phyloP scores from a whole-genome alignment of 2,888 invertebrate species.

The Boloria selene region DNA sequence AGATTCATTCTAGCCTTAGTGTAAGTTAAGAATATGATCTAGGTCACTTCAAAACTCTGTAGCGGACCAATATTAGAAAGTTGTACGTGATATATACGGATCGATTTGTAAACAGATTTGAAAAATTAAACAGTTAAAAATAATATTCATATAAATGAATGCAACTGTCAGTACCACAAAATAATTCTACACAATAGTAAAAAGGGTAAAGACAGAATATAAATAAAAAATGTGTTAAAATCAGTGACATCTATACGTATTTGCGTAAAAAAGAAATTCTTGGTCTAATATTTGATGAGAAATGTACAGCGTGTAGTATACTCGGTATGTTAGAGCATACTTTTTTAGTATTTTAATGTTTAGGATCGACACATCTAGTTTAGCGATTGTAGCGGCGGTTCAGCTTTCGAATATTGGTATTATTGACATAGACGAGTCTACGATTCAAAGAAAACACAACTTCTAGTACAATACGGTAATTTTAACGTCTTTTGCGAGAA shows the following conservation, averaged over 20 bases:
- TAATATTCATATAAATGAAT: neutral
- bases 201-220: neutral
- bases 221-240: neutral
- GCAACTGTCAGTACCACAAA: too few relatives aligned
- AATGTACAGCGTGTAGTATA: slow-evolving; percentile 63
- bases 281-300: slow-evolving; percentile 23
- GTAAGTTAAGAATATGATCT: slow-evolving; percentile 66
- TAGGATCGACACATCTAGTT: slow-evolving; percentile 68
- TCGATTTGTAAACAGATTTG: slow-evolving; percentile 49
- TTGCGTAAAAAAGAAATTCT: slow-evolving; percentile 3
- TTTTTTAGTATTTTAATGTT: slow-evolving; percentile 62
- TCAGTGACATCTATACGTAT: neutral
- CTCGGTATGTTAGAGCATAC: slow-evolving; percentile 65
- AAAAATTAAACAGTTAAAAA: neutral
- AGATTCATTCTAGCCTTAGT: slow-evolving; percentile 76
- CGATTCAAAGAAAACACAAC: slow-evolving; percentile 60
- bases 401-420: slow-evolving; percentile 82
- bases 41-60: slow-evolving; percentile 79
- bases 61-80: slow-evolving; percentile 83
- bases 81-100: slow-evolving; percentile 75
- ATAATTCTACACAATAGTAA: neutral
- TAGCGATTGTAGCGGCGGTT: slow-evolving; percentile 71
- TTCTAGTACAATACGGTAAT: slow-evolving; percentile 59
- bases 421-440: slow-evolving; percentile 64
- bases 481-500: slow-evolving; percentile 56